These are phyloP conservation scores for Ophion obscuratus DNA, from an alignment of 2,888 invertebrate species.

Conservation along the genomic window DNA sequence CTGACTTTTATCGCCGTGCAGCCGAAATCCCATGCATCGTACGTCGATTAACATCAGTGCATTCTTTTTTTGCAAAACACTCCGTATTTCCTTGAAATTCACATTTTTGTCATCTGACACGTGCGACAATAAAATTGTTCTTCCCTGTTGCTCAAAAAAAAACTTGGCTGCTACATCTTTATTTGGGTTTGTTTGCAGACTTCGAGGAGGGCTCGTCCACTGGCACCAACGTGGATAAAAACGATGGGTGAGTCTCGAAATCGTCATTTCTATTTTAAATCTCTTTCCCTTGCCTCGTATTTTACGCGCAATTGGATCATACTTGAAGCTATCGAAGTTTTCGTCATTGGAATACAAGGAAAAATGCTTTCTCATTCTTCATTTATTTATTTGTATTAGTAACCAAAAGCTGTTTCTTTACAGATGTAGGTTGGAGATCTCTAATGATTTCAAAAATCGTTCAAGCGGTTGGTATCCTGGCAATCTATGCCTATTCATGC, in stretches of 20 bases:
- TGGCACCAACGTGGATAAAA: background rate
- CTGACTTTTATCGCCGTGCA: background rate
- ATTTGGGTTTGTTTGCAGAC: conserved; percentile 47
- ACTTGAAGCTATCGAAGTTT: too few species aligned
- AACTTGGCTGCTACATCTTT: background rate
- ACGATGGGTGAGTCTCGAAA: conserved; percentile 52
- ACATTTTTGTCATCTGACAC: background rate
- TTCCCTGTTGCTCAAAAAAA: background rate
- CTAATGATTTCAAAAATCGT: background rate
- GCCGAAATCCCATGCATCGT: too few species aligned
- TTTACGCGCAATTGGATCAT: background rate
- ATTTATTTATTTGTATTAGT: background rate
- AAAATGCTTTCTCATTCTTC: background rate
- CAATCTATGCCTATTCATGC: too few species aligned
- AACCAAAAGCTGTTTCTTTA: background rate
- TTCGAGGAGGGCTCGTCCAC: conserved; percentile 38
- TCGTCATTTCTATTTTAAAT: background rate
- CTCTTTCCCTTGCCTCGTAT: background rate
- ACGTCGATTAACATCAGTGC: too few species aligned
- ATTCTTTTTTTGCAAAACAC: too few species aligned
- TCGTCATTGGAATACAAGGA: background rate
- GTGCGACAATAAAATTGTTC: background rate
- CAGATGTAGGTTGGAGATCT: background rate
- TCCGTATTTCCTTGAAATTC: background rate
- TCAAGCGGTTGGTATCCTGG: background rate